phyloP scores from a whole-genome alignment of 2,888 invertebrate species.

The Drosophila longiperda region DNA sequence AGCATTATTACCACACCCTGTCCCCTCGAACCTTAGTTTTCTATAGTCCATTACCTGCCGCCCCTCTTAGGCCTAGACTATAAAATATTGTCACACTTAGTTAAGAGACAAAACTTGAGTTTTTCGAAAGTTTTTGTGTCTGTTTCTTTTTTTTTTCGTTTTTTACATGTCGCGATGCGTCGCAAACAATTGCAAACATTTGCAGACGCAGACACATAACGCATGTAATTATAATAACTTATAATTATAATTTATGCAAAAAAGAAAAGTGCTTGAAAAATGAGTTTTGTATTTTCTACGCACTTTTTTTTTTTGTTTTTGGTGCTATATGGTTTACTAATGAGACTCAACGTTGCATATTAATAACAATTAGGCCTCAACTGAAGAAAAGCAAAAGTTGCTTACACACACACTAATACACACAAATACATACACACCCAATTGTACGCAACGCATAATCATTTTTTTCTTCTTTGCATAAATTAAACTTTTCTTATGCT shows the following conservation, averaged over 20 bases:
- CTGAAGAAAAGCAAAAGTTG: conserved; percentile 71
- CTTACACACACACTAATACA: conserved; percentile 18
- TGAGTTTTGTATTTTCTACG: conserved; percentile 56
- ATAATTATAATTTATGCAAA: conserved; percentile 69
- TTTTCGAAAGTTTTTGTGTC: conserved; percentile 48
- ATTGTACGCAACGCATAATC: conserved; percentile 30
- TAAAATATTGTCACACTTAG: conserved; percentile 44
- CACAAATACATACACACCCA: background rate
- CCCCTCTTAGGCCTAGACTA: background rate
- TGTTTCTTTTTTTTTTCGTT: background rate
- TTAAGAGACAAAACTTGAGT: conserved; percentile 7
- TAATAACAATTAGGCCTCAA: conserved; percentile 71
- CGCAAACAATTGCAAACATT: conserved; percentile 71
- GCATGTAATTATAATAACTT: conserved; percentile 48
- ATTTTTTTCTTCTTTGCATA: conserved; percentile 63
- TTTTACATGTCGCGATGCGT: conserved; percentile 16
- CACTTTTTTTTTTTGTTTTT: conserved; percentile 46
- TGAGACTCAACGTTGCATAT: conserved; percentile 71
- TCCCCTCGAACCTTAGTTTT: background rate
- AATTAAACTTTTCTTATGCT: conserved; percentile 65
- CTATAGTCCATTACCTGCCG: background rate
- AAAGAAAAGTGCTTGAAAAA: conserved; percentile 28
- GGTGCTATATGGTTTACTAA: conserved; percentile 62
- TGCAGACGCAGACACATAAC: conserved; percentile 43
- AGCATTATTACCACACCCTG: conserved; percentile 17